Evolutionary conservation across 1,140 invertebrate genomes (phyloP).

Genomic region (Apocrypta bakeri): DNA sequence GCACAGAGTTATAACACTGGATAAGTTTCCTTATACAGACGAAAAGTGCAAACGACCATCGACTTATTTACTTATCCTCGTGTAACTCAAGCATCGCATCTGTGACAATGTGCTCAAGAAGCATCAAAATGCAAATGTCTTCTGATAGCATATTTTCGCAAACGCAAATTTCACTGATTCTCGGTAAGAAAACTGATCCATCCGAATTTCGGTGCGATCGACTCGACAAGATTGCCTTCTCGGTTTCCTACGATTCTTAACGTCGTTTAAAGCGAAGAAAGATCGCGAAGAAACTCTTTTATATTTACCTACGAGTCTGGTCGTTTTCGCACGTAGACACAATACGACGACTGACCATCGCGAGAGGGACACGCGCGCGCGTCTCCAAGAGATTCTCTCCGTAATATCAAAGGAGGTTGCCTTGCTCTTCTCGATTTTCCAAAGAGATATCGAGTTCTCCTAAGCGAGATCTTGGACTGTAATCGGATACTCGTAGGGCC

Average conservation of each 20-base stretch:
- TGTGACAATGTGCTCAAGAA: background rate
- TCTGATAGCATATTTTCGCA: background rate
- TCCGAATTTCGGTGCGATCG: constrained; percentile 32
- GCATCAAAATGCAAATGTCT: constrained; percentile 4
- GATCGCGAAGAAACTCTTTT: background rate
- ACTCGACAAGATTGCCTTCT: constrained; percentile 20
- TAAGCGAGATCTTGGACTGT: constrained; percentile 39
- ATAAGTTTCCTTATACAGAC: background rate
- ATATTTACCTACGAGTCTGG: constrained; percentile 9
- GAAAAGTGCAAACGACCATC: background rate
- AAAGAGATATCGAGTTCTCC: constrained; percentile 47
- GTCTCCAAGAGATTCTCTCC: background rate
- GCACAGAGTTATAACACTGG: too few relatives aligned
- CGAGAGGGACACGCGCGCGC: background rate
- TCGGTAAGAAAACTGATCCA: constrained; percentile 18
- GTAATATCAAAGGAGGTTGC: constrained; percentile 2
- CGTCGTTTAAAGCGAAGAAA: background rate
- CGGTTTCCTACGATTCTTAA: background rate
- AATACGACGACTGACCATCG: background rate
- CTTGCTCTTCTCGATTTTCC: constrained; percentile 50
- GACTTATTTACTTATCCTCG: background rate
- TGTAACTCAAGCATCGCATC: background rate
- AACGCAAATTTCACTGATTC: background rate
- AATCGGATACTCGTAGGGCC: constrained; percentile 37
- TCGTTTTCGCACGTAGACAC: background rate